These are phyloP conservation scores for Gavia stellata DNA, from an alignment of 2,113 vertebrate genomes.

Conservation along the genomic window DNA sequence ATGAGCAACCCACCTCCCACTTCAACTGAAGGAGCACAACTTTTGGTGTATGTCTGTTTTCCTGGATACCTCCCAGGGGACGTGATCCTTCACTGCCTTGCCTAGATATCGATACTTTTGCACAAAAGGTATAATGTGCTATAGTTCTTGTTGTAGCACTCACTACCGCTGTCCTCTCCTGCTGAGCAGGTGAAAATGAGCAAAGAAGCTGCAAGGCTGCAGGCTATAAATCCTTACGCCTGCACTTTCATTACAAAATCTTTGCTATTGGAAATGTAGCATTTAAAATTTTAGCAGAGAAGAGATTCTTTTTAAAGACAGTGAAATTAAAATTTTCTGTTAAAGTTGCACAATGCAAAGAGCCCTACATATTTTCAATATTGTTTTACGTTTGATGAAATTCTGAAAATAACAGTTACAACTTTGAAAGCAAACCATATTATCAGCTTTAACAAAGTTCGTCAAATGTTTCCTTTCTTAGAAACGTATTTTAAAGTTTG, in stretches of 20 bases:
- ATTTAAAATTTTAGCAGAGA: neutral
- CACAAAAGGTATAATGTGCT: neutral
- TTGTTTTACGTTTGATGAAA: neutral
- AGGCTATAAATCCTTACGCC: neutral
- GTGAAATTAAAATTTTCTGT: neutral
- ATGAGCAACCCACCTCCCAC: neutral
- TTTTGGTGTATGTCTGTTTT: neutral
- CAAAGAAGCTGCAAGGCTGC: neutral
- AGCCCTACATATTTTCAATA: neutral
- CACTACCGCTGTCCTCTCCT: neutral
- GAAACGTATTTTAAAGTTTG: neutral
- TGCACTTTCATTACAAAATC: neutral
- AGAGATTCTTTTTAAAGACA: neutral
- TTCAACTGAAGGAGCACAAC: neutral
- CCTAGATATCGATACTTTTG: neutral
- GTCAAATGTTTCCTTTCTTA: neutral
- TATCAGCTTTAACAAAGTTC: neutral
- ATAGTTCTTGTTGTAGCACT: neutral
- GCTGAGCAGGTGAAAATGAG: constrained; percentile 47
- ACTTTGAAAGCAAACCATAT: neutral
- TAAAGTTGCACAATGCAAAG: neutral
- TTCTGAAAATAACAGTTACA: neutral
- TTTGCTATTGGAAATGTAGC: neutral
- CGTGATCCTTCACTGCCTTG: neutral
- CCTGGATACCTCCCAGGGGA: neutral